phyloP scores from a whole-genome alignment of 1,140 invertebrate species.

The Rhysida immarginata region DNA sequence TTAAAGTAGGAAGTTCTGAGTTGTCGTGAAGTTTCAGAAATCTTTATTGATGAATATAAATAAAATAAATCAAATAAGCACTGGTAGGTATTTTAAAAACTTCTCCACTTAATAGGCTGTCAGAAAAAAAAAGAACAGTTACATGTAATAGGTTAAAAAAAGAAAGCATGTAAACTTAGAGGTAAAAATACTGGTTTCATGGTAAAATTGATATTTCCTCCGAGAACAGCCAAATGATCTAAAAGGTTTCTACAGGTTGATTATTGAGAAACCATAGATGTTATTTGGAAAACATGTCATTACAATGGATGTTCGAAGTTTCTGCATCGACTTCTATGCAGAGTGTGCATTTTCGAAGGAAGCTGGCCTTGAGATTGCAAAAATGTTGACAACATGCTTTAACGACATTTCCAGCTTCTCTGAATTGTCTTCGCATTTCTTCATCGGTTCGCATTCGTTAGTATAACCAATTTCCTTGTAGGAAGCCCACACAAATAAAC shows the following conservation, averaged over 20 bases:
- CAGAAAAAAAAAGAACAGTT: background rate
- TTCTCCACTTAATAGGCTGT: background rate
- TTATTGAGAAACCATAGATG: background rate
- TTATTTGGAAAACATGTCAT: background rate
- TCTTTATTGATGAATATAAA: background rate
- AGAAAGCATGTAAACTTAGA: background rate
- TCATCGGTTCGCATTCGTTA: background rate
- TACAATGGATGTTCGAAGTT: background rate
- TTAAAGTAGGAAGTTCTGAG: background rate
- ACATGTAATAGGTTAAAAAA: background rate
- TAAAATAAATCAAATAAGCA: background rate
- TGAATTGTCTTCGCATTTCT: background rate
- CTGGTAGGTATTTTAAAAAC: background rate
- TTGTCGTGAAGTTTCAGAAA: background rate
- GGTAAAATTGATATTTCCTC: background rate
- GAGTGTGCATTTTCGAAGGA: background rate
- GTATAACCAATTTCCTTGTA: background rate
- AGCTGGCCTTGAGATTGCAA: background rate
- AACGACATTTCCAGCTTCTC: background rate
- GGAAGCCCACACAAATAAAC: background rate
- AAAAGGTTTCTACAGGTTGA: background rate
- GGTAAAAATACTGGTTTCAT: background rate
- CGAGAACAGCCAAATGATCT: background rate
- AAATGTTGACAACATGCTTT: background rate
- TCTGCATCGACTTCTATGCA: background rate